phyloP scores from a whole-genome alignment of 2,888 invertebrate genomes.

The Pomacea canaliculata region DNA sequence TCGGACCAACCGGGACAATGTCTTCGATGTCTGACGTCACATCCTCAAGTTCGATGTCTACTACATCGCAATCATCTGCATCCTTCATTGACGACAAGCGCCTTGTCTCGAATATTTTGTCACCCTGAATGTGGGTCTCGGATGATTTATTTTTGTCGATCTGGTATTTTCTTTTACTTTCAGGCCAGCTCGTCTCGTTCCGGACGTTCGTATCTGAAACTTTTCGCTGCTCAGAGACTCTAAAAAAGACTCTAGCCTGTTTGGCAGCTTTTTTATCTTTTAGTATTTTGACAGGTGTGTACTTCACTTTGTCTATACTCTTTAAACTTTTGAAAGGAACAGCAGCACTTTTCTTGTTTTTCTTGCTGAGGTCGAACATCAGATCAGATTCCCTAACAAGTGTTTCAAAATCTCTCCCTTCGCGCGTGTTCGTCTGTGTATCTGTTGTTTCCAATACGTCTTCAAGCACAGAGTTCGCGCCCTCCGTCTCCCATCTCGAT shows the following conservation, averaged over 20 bases:
- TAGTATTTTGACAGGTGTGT: constrained; percentile 22
- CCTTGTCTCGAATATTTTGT: constrained; percentile 33
- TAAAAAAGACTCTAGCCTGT: too few relatives aligned
- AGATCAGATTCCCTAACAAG: too few relatives aligned
- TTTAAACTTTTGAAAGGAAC: not conserved
- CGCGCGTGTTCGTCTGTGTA: too few relatives aligned
- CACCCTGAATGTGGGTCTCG: not conserved
- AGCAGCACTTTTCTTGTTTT: not conserved
- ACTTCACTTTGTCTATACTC: constrained; percentile 17
- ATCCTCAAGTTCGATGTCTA: constrained; percentile 29
- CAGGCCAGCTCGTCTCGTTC: constrained; percentile 2
- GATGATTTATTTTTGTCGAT: too few relatives aligned
- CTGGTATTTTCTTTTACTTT: too few relatives aligned
- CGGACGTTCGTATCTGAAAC: too few relatives aligned
- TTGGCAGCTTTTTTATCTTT: constrained; percentile 11
- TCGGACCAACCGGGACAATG: constrained; percentile 20
- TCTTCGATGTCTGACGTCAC: constrained; percentile 35
- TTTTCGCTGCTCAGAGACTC: too few relatives aligned
- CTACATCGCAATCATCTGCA: constrained; percentile 25
- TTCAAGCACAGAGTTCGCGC: too few relatives aligned
- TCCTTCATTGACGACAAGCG: constrained; percentile 27
- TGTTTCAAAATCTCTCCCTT: too few relatives aligned
- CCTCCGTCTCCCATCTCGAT: too few relatives aligned
- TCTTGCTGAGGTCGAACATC: too few relatives aligned
- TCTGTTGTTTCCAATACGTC: too few relatives aligned